Evolutionary conservation across 2,113 vertebrate genomes (phyloP), one percentile per base, ranked within the genome.

Genomic region (Ctenodactylus gundi): DNA sequence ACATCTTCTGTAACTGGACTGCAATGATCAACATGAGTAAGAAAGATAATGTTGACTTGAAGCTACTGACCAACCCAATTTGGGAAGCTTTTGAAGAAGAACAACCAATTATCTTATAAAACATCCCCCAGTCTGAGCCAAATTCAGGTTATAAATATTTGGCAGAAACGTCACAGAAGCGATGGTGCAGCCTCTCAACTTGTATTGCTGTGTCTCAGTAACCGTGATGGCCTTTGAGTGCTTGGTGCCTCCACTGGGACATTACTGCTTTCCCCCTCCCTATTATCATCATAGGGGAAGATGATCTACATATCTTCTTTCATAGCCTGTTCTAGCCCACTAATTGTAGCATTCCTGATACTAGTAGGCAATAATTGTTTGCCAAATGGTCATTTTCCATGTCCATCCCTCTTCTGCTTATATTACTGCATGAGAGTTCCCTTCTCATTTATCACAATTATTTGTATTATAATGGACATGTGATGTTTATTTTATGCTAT

Each of bases 301-400:
- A 64, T 41, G 70, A 53, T 34, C 6, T 20, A 49, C 65, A 31
- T 31, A 31, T 70, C 53, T 78, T 76, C 11, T 87, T 91, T 73
- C 93, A 75, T 34, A 80, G 51, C 15, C 4, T 41, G 25, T 36
- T 55, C 36, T 41, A 92, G 46, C 76, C 53, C 55, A 64, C 85
- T 91, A 70, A 46, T 87, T 92, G 77, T 67, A n/a, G 46, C 23
- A 39, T 77, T 60, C 27, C 31, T 73, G 58, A 80, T 64, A 44
- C 93, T 90, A 39, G 7, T 39, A 90, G 55, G 77, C 73, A 88
- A 94, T 7, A 57, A 75, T 94, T 80, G 11, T 85, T 95, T 67
- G 65, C 86, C 85, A 96, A 97, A 94, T 49, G 25, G 39, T 88
- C 39, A 55, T 76, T 91, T 95, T 91, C 87, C 90, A 67, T 65